These are phyloP conservation scores for Drosophila ezoana DNA, from an alignment of 2,888 invertebrate genomes.

Conservation along the genomic window DNA sequence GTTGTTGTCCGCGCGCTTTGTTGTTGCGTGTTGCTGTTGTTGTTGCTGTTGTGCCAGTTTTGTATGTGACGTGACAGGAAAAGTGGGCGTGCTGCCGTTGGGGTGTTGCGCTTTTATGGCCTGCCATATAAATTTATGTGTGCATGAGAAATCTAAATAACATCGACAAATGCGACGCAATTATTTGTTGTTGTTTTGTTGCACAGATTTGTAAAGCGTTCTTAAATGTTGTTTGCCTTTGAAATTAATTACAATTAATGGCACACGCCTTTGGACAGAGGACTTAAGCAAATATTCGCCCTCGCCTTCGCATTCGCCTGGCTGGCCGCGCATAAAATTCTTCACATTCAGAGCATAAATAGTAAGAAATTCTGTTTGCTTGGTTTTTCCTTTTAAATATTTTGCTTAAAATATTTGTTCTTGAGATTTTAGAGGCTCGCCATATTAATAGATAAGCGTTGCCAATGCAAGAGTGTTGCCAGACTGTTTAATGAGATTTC, in stretches of 20 bases:
- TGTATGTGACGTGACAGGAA: conserved; percentile 1
- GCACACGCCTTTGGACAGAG: conserved; percentile 2
- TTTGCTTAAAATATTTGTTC: no score
- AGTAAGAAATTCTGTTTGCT: conserved; percentile 1
- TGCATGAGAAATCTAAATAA: conserved; percentile 51
- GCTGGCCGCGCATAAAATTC: background rate
- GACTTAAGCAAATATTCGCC: background rate
- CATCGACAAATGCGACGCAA: conserved; percentile 31
- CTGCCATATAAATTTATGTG: conserved; percentile 54
- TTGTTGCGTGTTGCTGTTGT: conserved; percentile 11
- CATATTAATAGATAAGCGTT: background rate
- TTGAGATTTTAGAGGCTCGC: no score
- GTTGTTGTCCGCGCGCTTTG: conserved; percentile 11
- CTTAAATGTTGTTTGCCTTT: conserved; percentile 38
- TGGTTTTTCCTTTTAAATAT: no score
- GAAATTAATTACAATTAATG: conserved; percentile 49
- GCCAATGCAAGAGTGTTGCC: background rate
- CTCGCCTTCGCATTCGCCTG: background rate
- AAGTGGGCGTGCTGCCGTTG: background rate
- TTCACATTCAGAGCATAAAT: background rate
- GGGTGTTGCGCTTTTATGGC: conserved; percentile 62
- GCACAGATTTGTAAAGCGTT: conserved; percentile 18
- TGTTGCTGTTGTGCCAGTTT: conserved; percentile 28
- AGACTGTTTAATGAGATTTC: background rate
- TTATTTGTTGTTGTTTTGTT: conserved; percentile 19